Evolutionary conservation across 2,888 invertebrate species (phyloP).

Genomic region (Diloba caeruleocephala): DNA sequence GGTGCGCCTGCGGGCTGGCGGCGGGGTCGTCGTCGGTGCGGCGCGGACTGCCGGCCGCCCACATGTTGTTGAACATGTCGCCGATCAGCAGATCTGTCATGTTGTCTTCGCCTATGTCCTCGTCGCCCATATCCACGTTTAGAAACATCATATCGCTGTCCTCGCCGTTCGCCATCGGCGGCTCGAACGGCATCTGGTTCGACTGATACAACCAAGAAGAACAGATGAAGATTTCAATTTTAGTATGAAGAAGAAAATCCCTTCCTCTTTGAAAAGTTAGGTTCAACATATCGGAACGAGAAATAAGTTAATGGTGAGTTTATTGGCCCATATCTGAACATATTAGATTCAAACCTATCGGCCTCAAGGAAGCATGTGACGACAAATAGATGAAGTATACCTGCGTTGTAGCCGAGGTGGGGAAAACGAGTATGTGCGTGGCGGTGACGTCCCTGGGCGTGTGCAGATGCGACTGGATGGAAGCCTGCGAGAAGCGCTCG

Average conservation of each 20-base stretch:
- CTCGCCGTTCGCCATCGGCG: slow-evolving; percentile 83
- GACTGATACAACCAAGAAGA: no score
- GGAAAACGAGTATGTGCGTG: slow-evolving; percentile 99
- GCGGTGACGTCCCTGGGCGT: slow-evolving; percentile 99
- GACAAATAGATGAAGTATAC: slow-evolving; percentile 73
- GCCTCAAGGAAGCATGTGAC: no score
- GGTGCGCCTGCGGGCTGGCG: slow-evolving; percentile 62
- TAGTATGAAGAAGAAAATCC: no score
- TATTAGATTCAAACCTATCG: no score
- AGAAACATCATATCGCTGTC: slow-evolving; percentile 85
- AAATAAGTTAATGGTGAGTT: no score
- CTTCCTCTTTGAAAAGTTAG: neutral
- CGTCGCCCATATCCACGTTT: slow-evolving; percentile 82
- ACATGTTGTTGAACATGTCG: slow-evolving; percentile 92
- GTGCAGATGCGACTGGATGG: slow-evolving; percentile 96
- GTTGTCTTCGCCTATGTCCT: slow-evolving; percentile 91
- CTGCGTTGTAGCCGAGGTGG: slow-evolving; percentile 98
- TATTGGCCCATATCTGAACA: no score
- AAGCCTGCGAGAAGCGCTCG: slow-evolving; percentile 96
- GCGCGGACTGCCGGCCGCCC: slow-evolving; percentile 70
- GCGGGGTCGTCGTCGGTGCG: slow-evolving; percentile 64
- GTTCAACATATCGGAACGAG: no score
- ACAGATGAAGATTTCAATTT: no score
- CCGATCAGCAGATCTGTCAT: slow-evolving; percentile 90
- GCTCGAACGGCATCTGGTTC: slow-evolving; percentile 83